Evolutionary conservation across 2,113 vertebrate species (phyloP), one percentile per base, ranked within the genome.

Genomic region (Bufo gargarizans): DNA sequence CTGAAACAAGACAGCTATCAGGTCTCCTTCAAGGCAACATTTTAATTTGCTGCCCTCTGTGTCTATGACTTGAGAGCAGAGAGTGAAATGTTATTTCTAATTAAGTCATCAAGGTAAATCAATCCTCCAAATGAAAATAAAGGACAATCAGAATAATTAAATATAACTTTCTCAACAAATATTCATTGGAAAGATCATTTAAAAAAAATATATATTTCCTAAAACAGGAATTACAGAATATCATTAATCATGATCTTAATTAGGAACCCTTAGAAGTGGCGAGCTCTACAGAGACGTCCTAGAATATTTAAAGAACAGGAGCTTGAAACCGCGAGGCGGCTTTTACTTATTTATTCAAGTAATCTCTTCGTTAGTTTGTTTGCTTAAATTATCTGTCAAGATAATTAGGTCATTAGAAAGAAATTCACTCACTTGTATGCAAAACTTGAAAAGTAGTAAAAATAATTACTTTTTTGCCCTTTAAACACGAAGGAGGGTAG

Each of bases 351-450:
- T 86, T 79, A 79, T 79, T 63, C 69, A 77, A 14, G 47, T 79
- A 79, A 86, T 78, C n/a, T 67, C 59, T 49, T 65, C 63, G 61
- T 86, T 86, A 55, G 49, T 82, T 88, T 88, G 67, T 88, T 86
- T 86, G 45, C 61, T 67, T 45, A 79, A 67, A 78, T 79, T 86
- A 86, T 49, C 69, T 33, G 55, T 61, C 53, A 80, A 88, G 78
- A 88, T 88, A 88, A 88, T 88, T 82, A 86, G 86, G 79, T 76
- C 45, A 76, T 88, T 82, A 88, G 67, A n/a, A 82, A 50, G 53
- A 74, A 49, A 82, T 82, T 53, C 33, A 16, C 47, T 80, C 77
- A 33, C 86, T 87, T 71, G 77, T 58, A 19, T 72, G 63, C 50
- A 81, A n/a, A 82, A 72, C 50, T 85, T 56, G 76, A 86, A 61